Evolutionary conservation across 2,797 vertebrate species (phyloP).

Genomic region (Acrocephalus scirpaceus): DNA sequence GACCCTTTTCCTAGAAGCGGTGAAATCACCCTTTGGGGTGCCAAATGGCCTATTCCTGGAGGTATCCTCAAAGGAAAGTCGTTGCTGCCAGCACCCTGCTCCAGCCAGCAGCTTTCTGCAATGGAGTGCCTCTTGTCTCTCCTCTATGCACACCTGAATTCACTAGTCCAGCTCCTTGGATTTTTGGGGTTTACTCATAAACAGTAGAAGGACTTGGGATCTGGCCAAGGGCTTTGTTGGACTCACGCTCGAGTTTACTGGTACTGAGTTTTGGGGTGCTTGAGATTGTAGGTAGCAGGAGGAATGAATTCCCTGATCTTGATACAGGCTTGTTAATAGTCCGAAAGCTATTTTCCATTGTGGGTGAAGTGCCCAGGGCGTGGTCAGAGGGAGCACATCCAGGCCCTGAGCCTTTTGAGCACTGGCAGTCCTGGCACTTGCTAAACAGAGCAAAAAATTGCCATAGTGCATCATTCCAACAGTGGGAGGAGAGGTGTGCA

Average conservation of each 20-base stretch:
- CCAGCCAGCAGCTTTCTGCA: neutral
- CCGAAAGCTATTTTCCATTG: fast-evolving
- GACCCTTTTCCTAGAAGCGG: neutral
- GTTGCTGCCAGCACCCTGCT: neutral
- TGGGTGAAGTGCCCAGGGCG: neutral
- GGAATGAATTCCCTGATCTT: neutral
- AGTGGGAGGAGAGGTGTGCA: neutral
- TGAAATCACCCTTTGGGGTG: neutral
- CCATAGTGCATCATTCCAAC: neutral
- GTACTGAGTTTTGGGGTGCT: neutral
- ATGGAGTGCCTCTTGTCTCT: neutral
- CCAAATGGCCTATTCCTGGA: neutral
- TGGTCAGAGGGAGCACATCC: fast-evolving
- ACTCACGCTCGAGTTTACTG: neutral
- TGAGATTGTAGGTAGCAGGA: neutral
- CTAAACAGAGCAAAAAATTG: neutral
- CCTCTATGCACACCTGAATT: neutral
- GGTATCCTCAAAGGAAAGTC: neutral
- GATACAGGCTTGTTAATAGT: neutral
- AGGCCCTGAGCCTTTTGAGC: neutral
- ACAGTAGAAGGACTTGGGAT: neutral
- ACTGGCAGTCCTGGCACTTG: fast-evolving
- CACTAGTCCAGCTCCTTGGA: neutral
- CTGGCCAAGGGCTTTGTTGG: neutral
- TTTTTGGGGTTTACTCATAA: neutral